Base-by-base conservation (phyloP, 2,797 vertebrate species). In the Tokudaia tokunoshimensis region DNA sequence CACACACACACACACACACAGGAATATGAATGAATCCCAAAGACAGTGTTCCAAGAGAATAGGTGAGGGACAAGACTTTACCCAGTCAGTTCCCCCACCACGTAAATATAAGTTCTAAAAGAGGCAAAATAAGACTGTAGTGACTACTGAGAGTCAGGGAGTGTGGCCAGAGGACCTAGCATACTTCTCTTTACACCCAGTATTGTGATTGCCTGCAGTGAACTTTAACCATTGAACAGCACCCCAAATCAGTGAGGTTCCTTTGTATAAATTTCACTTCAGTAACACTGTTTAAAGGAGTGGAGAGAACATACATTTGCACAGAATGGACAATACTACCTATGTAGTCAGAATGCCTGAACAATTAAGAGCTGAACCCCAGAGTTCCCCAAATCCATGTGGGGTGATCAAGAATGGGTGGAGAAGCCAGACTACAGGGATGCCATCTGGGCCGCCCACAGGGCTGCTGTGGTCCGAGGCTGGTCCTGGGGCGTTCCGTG, bases 21-120 rank as follows among this genome's bases (percentile, higher is more conserved):
- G 10, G 61, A 65, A 65, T 65, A 31, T 65, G 63, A 13, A 70
- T 14, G 47, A 76, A 59, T 95, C 50, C 87, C 81, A 82, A 91
- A 92, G 81, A 84, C 31, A 26, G 34, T 47, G 29, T 61, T 79
- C 55, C 80, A 83, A 65, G 84, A 79, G 65, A 75, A 94, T 59
- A 85, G 74, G 34, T 5, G 50, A 89, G 44, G 61, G 3, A 31
- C 31, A 15, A 52, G 92, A 59, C 72, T 80, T 31, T 59, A 15
- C 14, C 57, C 17, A 41, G 47, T 74, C 67, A 79, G 55, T 83
- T 70, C 87, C n/a, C 65, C n/a, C 3, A 2, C 67, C 31, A 80
- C 57, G 26, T 72, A 67, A 90, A 37, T 50, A 17, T 37, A 91
- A 83, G 76, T 91, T 96, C 70, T 93, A 86, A 88, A 89, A 89